Base-by-base conservation (phyloP, 35 echinoderm and acorn worm species). In the Ophioderma brevispina region DNA sequence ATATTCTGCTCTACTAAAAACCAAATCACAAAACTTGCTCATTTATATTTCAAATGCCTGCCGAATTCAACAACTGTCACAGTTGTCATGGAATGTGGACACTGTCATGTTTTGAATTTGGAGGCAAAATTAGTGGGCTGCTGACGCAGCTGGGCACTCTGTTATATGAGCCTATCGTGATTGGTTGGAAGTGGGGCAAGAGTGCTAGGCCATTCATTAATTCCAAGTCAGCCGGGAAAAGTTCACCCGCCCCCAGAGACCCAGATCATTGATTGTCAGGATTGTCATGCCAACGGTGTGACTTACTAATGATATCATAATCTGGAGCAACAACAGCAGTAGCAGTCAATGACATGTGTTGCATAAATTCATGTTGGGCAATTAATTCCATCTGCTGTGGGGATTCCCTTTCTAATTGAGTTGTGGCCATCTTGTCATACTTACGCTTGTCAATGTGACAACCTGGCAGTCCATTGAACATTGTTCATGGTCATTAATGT, bases 31-130 rank as follows among this genome's bases (percentile, higher is more conserved):
- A n/a, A n/a, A n/a, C n/a, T n/a, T n/a, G n/a, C n/a, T n/a, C n/a
- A n/a, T n/a, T n/a, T n/a, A n/a, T n/a, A 46, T 46, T 46, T 46
- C 41, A 46, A 17, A 8, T 46, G 41, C 41, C 41, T 46, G 41
- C 41, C 41, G 17, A 46, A 46, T 46, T 46, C 41, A 46, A 46
- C 5, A 4, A 46, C 4, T 17, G 4, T 70, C 10, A 70, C 28
- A 70, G 5, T 70, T 70, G 59, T 70, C 5, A 70, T 70, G 28
- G 17, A 46, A 46, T 46, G 41, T 46, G 41, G 41, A 46, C 41
- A 70, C 59, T 70, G 59, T 13, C 28, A 70, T 70, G 59, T 70
- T 70, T 70, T 70, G 59, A 70, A 70, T 70, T 70, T 70, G 59
- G 59, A 15, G 59, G 59, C 28, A 70, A 70, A 30, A 70, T 70